Conservation (phyloP, 2,797 vertebrate genomes). For the Xyrichtys novacula region DNA sequence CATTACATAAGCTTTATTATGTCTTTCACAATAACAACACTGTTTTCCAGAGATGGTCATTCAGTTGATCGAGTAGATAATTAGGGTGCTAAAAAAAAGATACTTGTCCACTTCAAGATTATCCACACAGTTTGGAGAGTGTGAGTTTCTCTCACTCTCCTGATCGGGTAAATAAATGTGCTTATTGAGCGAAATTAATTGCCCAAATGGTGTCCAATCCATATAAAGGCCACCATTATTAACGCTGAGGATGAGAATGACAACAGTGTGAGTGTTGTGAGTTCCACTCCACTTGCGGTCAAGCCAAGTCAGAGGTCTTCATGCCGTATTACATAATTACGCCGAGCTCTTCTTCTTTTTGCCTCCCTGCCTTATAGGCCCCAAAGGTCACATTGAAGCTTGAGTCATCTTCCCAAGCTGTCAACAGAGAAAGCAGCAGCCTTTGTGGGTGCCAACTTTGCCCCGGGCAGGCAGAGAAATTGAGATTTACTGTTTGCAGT, state of each 20-base stretch:
- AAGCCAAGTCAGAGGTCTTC: constrained; percentile 77
- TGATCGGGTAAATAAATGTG: constrained; percentile 46
- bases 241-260: constrained; percentile 46
- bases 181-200: constrained; percentile 36
- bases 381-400: constrained; percentile 70
- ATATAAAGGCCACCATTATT: constrained; percentile 54
- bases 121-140: constrained; percentile 14
- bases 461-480: constrained; percentile 69
- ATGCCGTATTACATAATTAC: constrained; percentile 78
- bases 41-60: constrained; percentile 45
- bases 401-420: constrained; percentile 65
- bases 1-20: constrained; percentile 61
- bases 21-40: constrained; percentile 48
- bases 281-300: constrained; percentile 33
- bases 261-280: constrained; percentile 45
- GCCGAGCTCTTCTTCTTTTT: constrained; percentile 51
- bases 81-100: constrained; percentile 20
- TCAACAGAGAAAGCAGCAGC: constrained; percentile 63
- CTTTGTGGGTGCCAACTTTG: constrained; percentile 54
- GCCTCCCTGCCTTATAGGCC: constrained; percentile 59
- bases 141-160: neutral
- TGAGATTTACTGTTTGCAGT: constrained; percentile 53
- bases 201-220: constrained; percentile 37
- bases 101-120: constrained; percentile 6
- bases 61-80: constrained; percentile 36